Evolutionary conservation across 2,888 invertebrate genomes (phyloP).

Genomic region (Abscondita cerata): DNA sequence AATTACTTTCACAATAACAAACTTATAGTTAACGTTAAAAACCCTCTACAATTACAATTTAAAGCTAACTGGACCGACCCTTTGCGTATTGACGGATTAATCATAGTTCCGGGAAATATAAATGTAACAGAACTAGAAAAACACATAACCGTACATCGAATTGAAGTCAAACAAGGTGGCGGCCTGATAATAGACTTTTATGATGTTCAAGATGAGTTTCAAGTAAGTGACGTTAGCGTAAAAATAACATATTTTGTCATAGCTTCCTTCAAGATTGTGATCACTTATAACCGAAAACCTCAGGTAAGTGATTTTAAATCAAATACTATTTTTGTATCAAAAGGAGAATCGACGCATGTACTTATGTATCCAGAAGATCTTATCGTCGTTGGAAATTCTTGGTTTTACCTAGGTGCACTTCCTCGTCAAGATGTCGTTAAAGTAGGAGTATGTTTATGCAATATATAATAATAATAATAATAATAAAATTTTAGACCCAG

Average conservation of each 20-base stretch:
- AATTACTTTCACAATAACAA: conserved; percentile 4
- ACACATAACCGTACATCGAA: conserved; percentile 16
- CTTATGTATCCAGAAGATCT: neutral
- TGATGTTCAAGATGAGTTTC: neutral
- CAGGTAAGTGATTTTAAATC: conserved; percentile 6
- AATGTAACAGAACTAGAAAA: neutral
- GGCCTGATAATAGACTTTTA: conserved; percentile 9
- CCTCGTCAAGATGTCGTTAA: conserved; percentile 11
- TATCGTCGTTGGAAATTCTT: conserved; percentile 15
- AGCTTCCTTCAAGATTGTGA: conserved; percentile 8
- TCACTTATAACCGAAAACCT: conserved; percentile 23
- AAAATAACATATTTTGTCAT: no score
- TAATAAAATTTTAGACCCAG: neutral
- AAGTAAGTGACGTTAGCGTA: neutral
- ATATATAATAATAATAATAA: no score
- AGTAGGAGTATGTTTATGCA: neutral
- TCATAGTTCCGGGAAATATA: conserved; percentile 6
- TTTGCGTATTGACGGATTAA: neutral
- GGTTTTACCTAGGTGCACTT: conserved; percentile 24
- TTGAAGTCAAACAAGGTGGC: conserved; percentile 4
- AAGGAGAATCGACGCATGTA: neutral
- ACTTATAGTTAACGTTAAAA: neutral
- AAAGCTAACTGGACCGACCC: neutral
- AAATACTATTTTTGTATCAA: neutral
- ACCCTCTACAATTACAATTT: conserved; percentile 6